phyloP scores from a whole-genome alignment of 2,888 invertebrate species.

The Sphaeridia pumilis region DNA sequence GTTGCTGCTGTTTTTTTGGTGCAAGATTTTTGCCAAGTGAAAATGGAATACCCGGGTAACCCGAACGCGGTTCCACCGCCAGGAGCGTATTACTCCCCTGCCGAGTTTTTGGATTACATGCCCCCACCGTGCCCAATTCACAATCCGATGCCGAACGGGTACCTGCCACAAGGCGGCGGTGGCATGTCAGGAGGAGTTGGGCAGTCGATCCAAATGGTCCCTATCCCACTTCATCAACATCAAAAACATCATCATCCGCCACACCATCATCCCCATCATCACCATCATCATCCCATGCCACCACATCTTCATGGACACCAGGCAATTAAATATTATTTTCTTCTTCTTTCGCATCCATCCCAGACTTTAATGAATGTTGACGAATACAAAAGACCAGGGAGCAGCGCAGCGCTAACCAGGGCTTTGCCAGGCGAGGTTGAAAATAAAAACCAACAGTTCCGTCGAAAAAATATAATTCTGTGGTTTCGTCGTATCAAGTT shows the following conservation, averaged over 20 bases:
- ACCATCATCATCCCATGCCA: constrained; percentile 23
- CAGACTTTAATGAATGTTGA: too few relatives aligned
- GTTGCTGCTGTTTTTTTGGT: too few relatives aligned
- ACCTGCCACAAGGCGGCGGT: constrained; percentile 35
- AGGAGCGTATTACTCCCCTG: constrained; percentile 36
- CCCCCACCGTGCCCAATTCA: constrained; percentile 37
- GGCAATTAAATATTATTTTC: too few relatives aligned
- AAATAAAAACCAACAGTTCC: too few relatives aligned
- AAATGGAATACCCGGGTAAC: constrained; percentile 36
- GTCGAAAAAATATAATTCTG: too few relatives aligned
- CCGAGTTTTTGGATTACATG: constrained; percentile 36
- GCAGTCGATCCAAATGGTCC: constrained; percentile 26
- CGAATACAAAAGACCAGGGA: too few relatives aligned
- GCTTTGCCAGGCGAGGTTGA: too few relatives aligned
- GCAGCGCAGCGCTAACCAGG: too few relatives aligned
- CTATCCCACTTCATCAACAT: constrained; percentile 30
- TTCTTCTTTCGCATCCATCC: too few relatives aligned
- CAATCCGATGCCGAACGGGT: constrained; percentile 36
- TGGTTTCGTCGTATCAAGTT: too few relatives aligned
- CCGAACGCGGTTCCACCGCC: neutral
- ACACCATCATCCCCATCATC: constrained; percentile 26
- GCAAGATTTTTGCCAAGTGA: too few relatives aligned
- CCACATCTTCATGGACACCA: constrained; percentile 34
- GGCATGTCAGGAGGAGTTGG: too few relatives aligned
- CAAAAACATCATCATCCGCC: constrained; percentile 29